phyloP scores from a whole-genome alignment of 2,888 invertebrate species.

The Dryobota labecula region DNA sequence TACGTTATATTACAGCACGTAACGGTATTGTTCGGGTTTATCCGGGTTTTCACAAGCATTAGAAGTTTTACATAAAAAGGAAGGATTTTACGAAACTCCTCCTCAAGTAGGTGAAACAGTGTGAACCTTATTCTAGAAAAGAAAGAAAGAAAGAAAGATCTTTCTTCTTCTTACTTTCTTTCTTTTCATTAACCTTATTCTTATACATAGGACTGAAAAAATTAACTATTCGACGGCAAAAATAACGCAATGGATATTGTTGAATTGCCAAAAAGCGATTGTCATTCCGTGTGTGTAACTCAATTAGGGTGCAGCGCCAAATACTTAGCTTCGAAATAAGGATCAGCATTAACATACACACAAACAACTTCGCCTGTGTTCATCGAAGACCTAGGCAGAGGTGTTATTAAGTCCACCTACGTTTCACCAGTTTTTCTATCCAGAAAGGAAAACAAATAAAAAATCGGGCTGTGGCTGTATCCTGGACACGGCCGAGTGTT shows the following conservation, averaged over 20 bases:
- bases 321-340: not conserved
- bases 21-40: not conserved
- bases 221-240: not conserved
- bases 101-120: not conserved
- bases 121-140: too few species aligned
- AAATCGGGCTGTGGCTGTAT: too few species aligned
- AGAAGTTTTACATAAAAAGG: slow-evolving; percentile 2
- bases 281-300: not conserved
- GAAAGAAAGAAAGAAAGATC: too few species aligned
- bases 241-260: not conserved
- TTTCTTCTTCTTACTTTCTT: too few species aligned
- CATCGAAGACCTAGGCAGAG: not conserved
- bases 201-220: not conserved
- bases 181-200: too few species aligned
- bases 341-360: not conserved
- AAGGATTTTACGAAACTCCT: slow-evolving; percentile 8
- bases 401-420: too few species aligned
- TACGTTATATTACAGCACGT: slow-evolving; percentile 1
- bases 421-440: not conserved
- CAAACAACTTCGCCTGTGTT: not conserved
- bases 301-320: not conserved
- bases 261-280: not conserved
- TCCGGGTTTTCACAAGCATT: not conserved
- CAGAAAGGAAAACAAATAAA: too few species aligned
- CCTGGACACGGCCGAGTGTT: too few species aligned